Conservation (phyloP, 2,797 vertebrate species). For the Orientallactaga sibirica region DNA sequence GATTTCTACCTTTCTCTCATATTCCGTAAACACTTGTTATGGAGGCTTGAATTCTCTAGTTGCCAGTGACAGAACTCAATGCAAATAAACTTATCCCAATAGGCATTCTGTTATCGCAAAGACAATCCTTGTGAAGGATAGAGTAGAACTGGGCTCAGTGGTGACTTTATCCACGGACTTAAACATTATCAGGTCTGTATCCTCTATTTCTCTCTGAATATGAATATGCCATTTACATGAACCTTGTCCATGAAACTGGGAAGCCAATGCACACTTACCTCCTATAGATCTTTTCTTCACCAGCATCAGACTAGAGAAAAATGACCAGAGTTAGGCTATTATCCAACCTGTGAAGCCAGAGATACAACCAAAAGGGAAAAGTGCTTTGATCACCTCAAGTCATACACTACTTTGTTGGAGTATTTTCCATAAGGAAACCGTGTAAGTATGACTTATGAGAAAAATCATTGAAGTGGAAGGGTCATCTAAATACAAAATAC, state of each 20-base stretch:
- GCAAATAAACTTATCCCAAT: not conserved
- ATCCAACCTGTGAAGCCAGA: not conserved
- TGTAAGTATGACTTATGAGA: not conserved
- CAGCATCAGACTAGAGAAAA: not conserved
- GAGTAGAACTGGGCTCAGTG: not conserved
- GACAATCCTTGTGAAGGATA: not conserved
- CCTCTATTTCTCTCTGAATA: not conserved
- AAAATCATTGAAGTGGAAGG: not conserved
- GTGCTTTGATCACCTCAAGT: not conserved
- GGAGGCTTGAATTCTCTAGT: conserved; percentile 2
- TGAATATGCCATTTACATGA: not conserved
- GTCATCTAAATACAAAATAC: not conserved
- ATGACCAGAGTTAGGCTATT: not conserved
- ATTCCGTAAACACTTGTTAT: not conserved
- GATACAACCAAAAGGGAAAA: not conserved
- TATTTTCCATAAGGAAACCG: not conserved
- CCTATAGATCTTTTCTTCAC: not conserved
- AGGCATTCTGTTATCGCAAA: not conserved
- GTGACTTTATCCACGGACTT: not conserved
- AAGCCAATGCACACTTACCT: not conserved
- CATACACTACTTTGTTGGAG: too few relatives aligned
- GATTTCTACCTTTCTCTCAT: not conserved
- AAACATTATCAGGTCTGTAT: not conserved
- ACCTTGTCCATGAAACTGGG: not conserved
- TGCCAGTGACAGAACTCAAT: not conserved